Evolutionary conservation across 2,888 invertebrate species (phyloP), one percentile per base, ranked within the genome.

Genomic region (Lissocephala sabroskyi): DNA sequence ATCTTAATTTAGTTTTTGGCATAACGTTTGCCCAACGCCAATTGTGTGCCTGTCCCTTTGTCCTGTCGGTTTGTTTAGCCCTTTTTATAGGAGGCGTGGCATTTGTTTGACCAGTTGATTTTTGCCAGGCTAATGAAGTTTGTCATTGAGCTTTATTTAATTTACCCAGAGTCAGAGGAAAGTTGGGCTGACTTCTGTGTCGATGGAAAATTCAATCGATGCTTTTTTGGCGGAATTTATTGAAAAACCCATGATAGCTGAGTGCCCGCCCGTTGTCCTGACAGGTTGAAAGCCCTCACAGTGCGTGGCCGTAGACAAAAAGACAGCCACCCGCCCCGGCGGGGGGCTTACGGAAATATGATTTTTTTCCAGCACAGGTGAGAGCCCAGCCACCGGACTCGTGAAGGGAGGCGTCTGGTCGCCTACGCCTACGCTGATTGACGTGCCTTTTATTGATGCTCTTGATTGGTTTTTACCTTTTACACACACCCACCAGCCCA

Each of bases 381-480:
- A 10, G 18, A 17, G 16, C 14, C 4, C 11, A 10, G 18, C 1
- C n/a, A 7, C n/a, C 30, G 19, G 39, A 19, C 23, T 23, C 10
- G 32, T 17, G 46, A 16, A 9, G 13, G 26, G 41, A 9, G 28
- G 3, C 13, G 32, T 2, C 19, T 3, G 7, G 23, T 23, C 23
- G 65, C 63, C 68, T 67, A 62, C 53, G 28, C 19, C 51, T 45
- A 57, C 56, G 76, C 79, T 82, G 83, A 82, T 82, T 82, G 82
- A 82, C 83, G 82, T 80, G 80, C 79, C 77, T 83, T 82, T 82
- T 82, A 82, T 83, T 82, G 82, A 82, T 82, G 83, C 77, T 81
- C 80, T 81, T 82, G 82, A 83, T 82, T 82, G 82, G 37, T 37
- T 37, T 19, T 19, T 37, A 19, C 37, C 37, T 19, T 37, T 37